phyloP scores from a whole-genome alignment of 64 coral and sea anemone species.

The Acropora tenuis region DNA sequence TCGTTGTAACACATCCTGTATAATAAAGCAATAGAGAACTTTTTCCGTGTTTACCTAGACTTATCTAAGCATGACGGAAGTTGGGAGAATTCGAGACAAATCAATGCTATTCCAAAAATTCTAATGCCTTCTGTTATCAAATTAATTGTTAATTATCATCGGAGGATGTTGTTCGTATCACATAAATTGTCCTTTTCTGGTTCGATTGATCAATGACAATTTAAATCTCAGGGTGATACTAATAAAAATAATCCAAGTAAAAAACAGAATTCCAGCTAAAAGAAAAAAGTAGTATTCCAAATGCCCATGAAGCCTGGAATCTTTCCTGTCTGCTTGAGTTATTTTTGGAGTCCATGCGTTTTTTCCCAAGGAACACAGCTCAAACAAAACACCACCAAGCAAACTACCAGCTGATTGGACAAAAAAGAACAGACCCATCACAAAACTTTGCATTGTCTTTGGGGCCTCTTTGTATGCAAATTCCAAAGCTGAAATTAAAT shows the following conservation, averaged over 20 bases:
- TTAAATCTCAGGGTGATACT: constrained; percentile 17
- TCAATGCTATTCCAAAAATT: no score
- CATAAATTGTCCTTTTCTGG: background rate
- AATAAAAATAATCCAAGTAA: constrained; percentile 85
- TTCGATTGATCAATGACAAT: background rate
- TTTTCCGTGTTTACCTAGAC: no score
- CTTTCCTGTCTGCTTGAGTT: background rate
- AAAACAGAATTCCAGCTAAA: constrained; percentile 66
- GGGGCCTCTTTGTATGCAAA: constrained; percentile 94
- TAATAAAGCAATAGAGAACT: no score
- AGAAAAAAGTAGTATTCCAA: constrained; percentile 83
- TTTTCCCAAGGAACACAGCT: constrained; percentile 35
- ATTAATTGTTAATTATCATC: background rate
- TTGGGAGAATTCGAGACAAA: no score
- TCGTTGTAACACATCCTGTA: no score
- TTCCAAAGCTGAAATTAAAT: constrained; percentile 69
- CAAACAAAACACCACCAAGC: constrained; percentile 72
- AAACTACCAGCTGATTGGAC: constrained; percentile 71
- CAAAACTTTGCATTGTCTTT: constrained; percentile 91
- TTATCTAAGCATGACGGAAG: no score
- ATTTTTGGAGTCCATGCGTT: background rate
- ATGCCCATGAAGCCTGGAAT: background rate
- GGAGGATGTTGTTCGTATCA: background rate
- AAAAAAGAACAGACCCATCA: constrained; percentile 90
- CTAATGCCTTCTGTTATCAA: background rate